Conservation (phyloP, 2,113 vertebrate species). For the Dascyllus trimaculatus region DNA sequence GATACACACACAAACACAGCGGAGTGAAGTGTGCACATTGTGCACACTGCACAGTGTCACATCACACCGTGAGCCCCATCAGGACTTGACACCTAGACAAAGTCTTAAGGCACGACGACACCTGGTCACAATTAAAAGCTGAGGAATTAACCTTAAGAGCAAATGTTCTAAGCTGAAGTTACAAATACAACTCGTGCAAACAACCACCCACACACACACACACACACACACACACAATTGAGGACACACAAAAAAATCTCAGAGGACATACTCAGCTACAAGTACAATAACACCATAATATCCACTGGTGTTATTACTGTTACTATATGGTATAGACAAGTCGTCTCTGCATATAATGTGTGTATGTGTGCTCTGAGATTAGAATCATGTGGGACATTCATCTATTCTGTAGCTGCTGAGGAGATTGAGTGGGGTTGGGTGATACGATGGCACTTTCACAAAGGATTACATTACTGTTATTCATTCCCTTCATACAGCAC, state of each 20-base stretch:
- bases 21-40: slow-evolving; percentile 24
- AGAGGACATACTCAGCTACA: slow-evolving; percentile 24
- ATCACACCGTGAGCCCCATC: slow-evolving; percentile 11
- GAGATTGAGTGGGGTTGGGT: slow-evolving; percentile 70
- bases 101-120: slow-evolving; percentile 34
- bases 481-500: slow-evolving; percentile 32
- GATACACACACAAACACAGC: slow-evolving; percentile 8
- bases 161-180: slow-evolving; percentile 25
- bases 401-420: slow-evolving; percentile 72
- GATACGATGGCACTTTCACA: slow-evolving; percentile 75
- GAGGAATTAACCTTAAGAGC: slow-evolving; percentile 56
- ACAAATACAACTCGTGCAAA: slow-evolving; percentile 37
- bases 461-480: slow-evolving; percentile 74
- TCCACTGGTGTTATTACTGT: slow-evolving; percentile 53
- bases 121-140: slow-evolving; percentile 51
- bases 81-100: slow-evolving; percentile 17
- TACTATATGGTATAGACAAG: slow-evolving; percentile 47
- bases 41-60: background rate
- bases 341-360: slow-evolving; percentile 21
- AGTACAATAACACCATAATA: slow-evolving; percentile 24
- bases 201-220: slow-evolving; percentile 1
- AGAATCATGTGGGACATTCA: slow-evolving; percentile 79
- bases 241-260: slow-evolving; percentile 21
- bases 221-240: background rate
- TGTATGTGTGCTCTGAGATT: slow-evolving; percentile 64